phyloP scores from a whole-genome alignment of 2,113 vertebrate species.

The Antidorcas marsupialis region DNA sequence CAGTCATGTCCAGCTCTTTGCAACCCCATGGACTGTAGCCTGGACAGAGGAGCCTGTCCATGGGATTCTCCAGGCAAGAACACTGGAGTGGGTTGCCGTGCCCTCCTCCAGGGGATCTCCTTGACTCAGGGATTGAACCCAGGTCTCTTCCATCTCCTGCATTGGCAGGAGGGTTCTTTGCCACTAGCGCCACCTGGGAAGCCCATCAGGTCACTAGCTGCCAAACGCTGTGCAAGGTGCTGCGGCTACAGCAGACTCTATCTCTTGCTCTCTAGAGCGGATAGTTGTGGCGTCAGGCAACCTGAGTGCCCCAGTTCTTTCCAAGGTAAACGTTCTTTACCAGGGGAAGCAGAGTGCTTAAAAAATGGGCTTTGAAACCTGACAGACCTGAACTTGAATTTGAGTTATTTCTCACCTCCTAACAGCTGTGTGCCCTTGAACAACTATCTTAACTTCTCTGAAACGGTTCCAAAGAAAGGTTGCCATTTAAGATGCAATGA shows the following conservation, averaged over 20 bases:
- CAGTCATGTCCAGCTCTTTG: not conserved
- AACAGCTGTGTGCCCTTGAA: not conserved
- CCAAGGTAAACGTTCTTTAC: not conserved
- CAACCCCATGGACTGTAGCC: not conserved
- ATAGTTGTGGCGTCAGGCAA: not conserved
- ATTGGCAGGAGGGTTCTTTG: not conserved
- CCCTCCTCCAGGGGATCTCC: not conserved
- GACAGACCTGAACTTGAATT: not conserved
- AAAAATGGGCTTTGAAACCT: not conserved
- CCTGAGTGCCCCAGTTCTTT: not conserved
- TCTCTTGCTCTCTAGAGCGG: not conserved
- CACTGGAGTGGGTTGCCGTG: not conserved
- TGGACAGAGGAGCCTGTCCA: not conserved
- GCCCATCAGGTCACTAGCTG: not conserved
- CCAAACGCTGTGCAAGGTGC: not conserved
- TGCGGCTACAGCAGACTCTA: not conserved
- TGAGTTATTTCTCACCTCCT: not conserved
- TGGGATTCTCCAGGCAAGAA: not conserved
- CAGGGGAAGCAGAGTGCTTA: not conserved
- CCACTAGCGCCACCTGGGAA: not conserved
- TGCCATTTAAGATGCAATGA: not conserved
- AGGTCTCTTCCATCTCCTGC: not conserved
- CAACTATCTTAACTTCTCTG: not conserved
- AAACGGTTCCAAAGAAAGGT: not conserved
- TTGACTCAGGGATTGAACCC: not conserved